phyloP scores from a whole-genome alignment of 2,113 vertebrate species.

The Clarias gariepinus region DNA sequence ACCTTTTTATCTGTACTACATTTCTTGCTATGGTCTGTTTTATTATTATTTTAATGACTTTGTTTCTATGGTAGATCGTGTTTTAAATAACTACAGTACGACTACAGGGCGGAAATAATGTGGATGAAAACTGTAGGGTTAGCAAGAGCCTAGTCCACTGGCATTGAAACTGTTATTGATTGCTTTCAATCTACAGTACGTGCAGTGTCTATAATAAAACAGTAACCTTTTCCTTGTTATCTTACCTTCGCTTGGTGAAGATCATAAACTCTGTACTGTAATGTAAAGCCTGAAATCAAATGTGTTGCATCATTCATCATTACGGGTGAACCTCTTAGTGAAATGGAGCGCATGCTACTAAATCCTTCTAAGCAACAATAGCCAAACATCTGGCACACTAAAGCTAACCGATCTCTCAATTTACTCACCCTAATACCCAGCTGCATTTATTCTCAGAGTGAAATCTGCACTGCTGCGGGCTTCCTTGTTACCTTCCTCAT shows the following conservation, averaged over 20 bases:
- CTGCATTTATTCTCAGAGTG: neutral
- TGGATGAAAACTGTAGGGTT: neutral
- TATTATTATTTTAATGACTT: constrained; percentile 47
- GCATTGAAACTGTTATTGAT: constrained; percentile 6
- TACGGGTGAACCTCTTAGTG: neutral
- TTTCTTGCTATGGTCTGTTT: constrained; percentile 46
- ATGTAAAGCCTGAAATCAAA: constrained; percentile 2
- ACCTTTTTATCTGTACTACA: constrained; percentile 47
- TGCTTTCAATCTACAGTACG: neutral
- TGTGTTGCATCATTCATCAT: neutral
- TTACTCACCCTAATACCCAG: neutral
- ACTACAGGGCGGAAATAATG: constrained; percentile 13
- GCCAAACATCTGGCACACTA: neutral
- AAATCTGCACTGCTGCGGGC: constrained; percentile 8
- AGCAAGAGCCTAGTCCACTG: neutral
- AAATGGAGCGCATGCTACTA: neutral
- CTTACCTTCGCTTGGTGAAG: neutral
- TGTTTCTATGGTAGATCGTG: constrained; percentile 25
- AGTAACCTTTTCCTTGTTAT: neutral
- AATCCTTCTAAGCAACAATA: neutral
- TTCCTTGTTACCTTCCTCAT: constrained; percentile 21
- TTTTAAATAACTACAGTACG: constrained; percentile 19
- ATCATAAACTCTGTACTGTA: neutral
- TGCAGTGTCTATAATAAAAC: neutral
- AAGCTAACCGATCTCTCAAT: neutral